Percentiles rank a stretch among this genome's conserved stretches.
phyloP scores from a whole-genome alignment of 2,888 invertebrate species.

The Micropterix aruncella region DNA sequence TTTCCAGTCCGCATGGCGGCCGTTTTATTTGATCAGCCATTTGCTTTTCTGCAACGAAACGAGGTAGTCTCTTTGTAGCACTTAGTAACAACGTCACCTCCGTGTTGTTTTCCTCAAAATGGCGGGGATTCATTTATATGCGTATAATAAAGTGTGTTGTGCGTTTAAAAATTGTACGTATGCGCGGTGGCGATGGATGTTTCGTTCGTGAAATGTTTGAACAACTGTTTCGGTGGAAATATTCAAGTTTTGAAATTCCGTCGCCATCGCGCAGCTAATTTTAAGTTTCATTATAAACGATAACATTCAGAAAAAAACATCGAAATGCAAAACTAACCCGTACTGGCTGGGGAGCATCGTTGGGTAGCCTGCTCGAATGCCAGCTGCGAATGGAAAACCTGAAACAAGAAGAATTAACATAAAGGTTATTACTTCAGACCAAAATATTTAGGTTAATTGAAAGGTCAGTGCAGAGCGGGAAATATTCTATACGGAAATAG shows the following conservation, averaged over 20 bases:
- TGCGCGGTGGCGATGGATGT: neutral
- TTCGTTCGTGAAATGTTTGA: too few relatives aligned
- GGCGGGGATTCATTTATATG: too few relatives aligned
- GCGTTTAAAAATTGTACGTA: neutral
- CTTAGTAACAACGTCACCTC: neutral
- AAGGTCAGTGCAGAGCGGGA: too few relatives aligned
- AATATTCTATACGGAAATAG: too few relatives aligned
- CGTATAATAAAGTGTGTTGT: too few relatives aligned
- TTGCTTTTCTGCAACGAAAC: conserved; percentile 13
- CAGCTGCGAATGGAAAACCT: conserved; percentile 61
- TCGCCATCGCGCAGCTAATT: too few relatives aligned
- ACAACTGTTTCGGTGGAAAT: too few relatives aligned
- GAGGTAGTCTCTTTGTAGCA: neutral
- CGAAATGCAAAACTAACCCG: conserved; percentile 83
- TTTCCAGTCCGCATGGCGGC: conserved; percentile 12
- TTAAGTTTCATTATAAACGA: too few relatives aligned
- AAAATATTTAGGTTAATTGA: too few relatives aligned
- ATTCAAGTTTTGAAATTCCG: too few relatives aligned
- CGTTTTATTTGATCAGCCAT: conserved; percentile 11
- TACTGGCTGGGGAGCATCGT: conserved; percentile 68
- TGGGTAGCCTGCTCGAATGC: conserved; percentile 67
- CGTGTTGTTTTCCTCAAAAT: neutral
- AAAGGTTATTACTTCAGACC: too few relatives aligned
- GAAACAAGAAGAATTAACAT: conserved; percentile 18
- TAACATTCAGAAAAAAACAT: too few relatives aligned